Evolutionary conservation across 92 coral and sea anemone genomes (phyloP).

Genomic region (Phenganax subtilis): DNA sequence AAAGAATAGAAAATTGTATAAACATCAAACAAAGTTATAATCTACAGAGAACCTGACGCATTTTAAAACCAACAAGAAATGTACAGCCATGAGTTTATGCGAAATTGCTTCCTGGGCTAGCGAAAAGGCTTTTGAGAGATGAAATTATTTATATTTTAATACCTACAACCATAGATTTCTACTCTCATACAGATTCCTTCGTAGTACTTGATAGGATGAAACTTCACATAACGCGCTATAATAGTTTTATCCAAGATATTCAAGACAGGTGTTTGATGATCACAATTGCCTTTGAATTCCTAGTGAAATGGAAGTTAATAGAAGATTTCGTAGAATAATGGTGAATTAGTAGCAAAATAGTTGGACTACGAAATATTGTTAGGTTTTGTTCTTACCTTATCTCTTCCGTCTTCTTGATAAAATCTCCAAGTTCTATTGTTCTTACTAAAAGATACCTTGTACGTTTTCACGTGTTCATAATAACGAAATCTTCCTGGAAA

Average conservation of each 20-base stretch:
- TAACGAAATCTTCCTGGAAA: constrained; percentile 63
- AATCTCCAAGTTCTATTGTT: constrained; percentile 51
- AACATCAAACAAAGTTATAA: no score
- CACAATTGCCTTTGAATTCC: constrained; percentile 68
- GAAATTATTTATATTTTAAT: neutral
- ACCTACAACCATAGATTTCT: constrained; percentile 59
- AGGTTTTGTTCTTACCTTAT: constrained; percentile 27
- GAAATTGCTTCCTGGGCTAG: no score
- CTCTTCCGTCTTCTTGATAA: constrained; percentile 32
- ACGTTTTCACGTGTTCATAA: constrained; percentile 69
- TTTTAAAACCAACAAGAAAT: no score
- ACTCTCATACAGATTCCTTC: constrained; percentile 64
- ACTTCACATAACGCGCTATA: constrained; percentile 58
- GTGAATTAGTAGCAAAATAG: neutral
- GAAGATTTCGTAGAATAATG: neutral
- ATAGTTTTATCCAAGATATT: constrained; percentile 52
- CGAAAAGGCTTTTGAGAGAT: no score
- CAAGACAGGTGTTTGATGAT: constrained; percentile 65
- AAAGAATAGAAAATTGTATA: no score
- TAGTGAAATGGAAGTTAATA: constrained; percentile 26
- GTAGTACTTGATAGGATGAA: constrained; percentile 51
- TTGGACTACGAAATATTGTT: neutral
- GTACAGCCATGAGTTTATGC: no score
- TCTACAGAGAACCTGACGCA: no score
- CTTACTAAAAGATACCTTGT: constrained; percentile 52